Evolutionary conservation across 1,140 invertebrate genomes (phyloP).

Genomic region (Tetraneura akinire): DNA sequence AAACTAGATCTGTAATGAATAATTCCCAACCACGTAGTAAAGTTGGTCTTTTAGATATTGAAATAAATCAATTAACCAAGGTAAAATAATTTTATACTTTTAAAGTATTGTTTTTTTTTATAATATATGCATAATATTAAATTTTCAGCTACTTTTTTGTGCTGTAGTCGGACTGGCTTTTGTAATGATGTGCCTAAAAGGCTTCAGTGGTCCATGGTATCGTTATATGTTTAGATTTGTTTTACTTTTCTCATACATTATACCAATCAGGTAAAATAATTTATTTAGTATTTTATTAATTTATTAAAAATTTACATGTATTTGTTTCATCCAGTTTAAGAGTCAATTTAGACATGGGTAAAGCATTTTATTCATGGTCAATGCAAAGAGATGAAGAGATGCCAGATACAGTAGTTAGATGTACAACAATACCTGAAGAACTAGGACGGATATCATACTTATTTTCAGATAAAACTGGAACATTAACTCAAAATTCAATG

Average conservation of each 20-base stretch:
- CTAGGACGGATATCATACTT: slow-evolving; percentile 94
- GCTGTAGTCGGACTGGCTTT: slow-evolving; percentile 89
- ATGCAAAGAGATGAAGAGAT: slow-evolving; percentile 94
- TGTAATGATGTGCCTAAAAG: slow-evolving; percentile 94
- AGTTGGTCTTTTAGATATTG: slow-evolving; percentile 91
- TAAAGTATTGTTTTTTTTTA: neutral
- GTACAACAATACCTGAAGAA: slow-evolving; percentile 98
- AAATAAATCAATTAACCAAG: slow-evolving; percentile 95
- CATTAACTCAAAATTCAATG: slow-evolving; percentile 99
- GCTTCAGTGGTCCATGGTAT: slow-evolving; percentile 95
- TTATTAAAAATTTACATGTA: neutral
- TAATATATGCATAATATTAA: neutral
- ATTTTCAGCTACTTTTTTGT: slow-evolving; percentile 77
- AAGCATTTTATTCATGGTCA: slow-evolving; percentile 95
- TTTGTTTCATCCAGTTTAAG: slow-evolving; percentile 71
- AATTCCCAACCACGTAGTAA: slow-evolving; percentile 93
- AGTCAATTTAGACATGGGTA: slow-evolving; percentile 98
- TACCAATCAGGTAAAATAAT: slow-evolving; percentile 83
- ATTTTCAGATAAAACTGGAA: slow-evolving; percentile 97
- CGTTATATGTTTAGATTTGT: slow-evolving; percentile 95
- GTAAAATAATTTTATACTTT: slow-evolving; percentile 57
- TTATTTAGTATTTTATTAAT: neutral
- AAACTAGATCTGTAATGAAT: slow-evolving; percentile 98
- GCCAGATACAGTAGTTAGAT: slow-evolving; percentile 93
- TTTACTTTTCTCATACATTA: slow-evolving; percentile 97